Base-by-base conservation (phyloP, 2,888 invertebrate genomes). In the Osedax frankpressi region DNA sequence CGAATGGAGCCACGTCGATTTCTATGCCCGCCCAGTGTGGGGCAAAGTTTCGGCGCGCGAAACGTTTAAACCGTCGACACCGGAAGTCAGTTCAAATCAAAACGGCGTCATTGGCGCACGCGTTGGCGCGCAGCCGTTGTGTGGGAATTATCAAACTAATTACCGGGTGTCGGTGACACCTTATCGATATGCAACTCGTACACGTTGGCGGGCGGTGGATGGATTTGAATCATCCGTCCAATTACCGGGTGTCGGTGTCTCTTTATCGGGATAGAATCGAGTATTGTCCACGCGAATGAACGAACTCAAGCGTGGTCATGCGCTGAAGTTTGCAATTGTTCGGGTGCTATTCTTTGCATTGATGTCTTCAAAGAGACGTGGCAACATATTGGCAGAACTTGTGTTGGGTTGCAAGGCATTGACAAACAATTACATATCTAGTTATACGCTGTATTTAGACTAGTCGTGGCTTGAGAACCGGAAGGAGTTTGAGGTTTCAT, bases 81-180 rank as follows among this genome's bases (percentile, higher is more conserved):
- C 65, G 65, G 65, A 65, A 65, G 65, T 65, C 65, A 65, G 65
- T 65, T 65, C 65, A 65, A 65, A 65, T 65, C 65, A 65, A 65
- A 65, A 1, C 65, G 24, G 65, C 2, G 2, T 19, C 65, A 24
- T 65, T 65, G 6, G 6, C 19, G 65, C 19, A 65, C 24, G 19
- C 65, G 65, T 65, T 65, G 65, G 25, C 24, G 65, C 2, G 65
- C 65, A 65, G 65, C 24, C 65, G 65, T 19, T 65, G 65, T n/a
- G 19, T 65, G 24, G 65, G 65, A 65, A 24, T 65, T 65, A 65
- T 65, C 65, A 65, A 65, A 65, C 65, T 24, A 65, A 65, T 65
- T 65, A 65, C 65, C 19, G 24, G 65, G 65, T 65, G 65, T 65
- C 65, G 19, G 65, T 65, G 65, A 65, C 65, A n/a, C 65, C 25